Conservation (phyloP, 2,113 vertebrate species). For the Leptodactylus fuscus region DNA sequence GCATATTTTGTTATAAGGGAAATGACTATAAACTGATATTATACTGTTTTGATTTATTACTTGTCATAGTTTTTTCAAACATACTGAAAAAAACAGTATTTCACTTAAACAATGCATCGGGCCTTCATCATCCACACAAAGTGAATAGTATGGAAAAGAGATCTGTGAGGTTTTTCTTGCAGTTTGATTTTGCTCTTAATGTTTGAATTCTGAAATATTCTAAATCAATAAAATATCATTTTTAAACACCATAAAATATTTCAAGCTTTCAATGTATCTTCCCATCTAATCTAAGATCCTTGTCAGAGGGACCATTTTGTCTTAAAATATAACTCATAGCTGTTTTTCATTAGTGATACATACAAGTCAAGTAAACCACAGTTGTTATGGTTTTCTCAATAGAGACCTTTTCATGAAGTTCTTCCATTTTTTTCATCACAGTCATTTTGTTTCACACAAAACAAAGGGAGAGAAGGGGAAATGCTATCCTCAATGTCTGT, state of each 20-base stretch:
- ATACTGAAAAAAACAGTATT: too few species aligned
- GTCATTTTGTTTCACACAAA: background rate
- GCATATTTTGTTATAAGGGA: too few species aligned
- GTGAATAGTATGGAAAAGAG: too few species aligned
- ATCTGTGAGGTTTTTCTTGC: too few species aligned
- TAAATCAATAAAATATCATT: background rate
- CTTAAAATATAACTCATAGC: background rate
- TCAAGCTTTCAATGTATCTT: background rate
- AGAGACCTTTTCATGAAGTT: slow-evolving; percentile 28
- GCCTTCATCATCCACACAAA: too few species aligned
- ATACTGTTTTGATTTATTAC: too few species aligned
- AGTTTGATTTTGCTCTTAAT: too few species aligned
- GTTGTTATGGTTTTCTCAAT: slow-evolving; percentile 29
- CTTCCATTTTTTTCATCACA: slow-evolving; percentile 1
- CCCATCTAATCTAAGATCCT: background rate
- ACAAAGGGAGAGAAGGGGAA: slow-evolving; percentile 3
- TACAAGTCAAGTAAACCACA: slow-evolving; percentile 26
- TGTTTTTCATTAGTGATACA: slow-evolving; percentile 6
- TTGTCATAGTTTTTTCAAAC: too few species aligned
- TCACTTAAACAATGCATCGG: too few species aligned
- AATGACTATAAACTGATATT: too few species aligned
- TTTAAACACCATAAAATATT: background rate
- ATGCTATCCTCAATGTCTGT: slow-evolving; percentile 55
- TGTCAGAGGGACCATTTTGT: background rate
- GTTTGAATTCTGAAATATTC: background rate